A percentile compares a stretch with the other conserved stretches of the same genome.
phyloP scores from a whole-genome alignment of 2,888 invertebrate genomes.

The Epinotia bilunana region DNA sequence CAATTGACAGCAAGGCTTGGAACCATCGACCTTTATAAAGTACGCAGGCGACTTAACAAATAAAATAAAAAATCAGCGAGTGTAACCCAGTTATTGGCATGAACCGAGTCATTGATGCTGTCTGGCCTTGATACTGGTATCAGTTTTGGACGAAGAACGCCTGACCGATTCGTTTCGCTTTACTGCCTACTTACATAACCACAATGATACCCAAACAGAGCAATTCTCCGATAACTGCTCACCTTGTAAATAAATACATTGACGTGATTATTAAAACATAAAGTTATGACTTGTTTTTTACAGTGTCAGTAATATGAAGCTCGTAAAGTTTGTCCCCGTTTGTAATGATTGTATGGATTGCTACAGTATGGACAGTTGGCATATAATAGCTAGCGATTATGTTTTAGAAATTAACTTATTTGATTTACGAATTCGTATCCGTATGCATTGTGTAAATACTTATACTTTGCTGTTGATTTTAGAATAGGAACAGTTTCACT shows the following conservation, averaged over 20 bases:
- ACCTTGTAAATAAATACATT: slow-evolving; percentile 28
- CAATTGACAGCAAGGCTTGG: slow-evolving; percentile 13
- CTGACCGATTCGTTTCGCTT: slow-evolving; percentile 39
- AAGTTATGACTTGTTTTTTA: slow-evolving; percentile 20
- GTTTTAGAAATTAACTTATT: slow-evolving; percentile 1
- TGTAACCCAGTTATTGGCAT: slow-evolving; percentile 38
- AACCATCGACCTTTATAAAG: slow-evolving; percentile 17
- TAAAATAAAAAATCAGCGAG: slow-evolving; percentile 25
- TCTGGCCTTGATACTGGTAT: slow-evolving; percentile 40
- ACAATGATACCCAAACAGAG: slow-evolving; percentile 37
- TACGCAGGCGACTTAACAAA: background rate
- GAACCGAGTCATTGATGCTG: slow-evolving; percentile 26
- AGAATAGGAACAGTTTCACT: background rate
- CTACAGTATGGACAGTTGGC: slow-evolving; percentile 5
- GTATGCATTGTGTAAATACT: background rate
- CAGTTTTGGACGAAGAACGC: slow-evolving; percentile 29
- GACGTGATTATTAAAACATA: slow-evolving; percentile 23
- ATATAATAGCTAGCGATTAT: background rate
- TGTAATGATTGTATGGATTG: slow-evolving; percentile 4
- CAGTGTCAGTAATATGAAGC: background rate
- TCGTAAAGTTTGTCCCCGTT: slow-evolving; percentile 13
- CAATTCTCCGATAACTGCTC: slow-evolving; percentile 27
- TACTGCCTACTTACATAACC: slow-evolving; percentile 31
- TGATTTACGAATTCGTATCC: slow-evolving; percentile 11
- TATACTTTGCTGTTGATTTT: background rate